phyloP scores from a whole-genome alignment of 2,113 vertebrate genomes.

The Oreochromis aureus region DNA sequence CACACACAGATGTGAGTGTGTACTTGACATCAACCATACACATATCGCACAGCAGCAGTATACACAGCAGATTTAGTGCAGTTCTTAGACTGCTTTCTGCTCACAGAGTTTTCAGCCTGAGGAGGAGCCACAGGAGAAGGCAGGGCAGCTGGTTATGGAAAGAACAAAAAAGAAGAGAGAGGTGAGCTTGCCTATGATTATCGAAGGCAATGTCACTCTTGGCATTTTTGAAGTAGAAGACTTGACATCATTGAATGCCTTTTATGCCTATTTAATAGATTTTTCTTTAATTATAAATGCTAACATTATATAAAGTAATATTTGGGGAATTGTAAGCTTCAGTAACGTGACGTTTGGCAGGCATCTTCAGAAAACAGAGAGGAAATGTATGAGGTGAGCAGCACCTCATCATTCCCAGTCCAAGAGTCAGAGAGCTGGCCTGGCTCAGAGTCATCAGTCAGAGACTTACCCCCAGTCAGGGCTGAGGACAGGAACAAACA shows the following conservation, averaged over 20 bases:
- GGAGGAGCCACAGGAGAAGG: constrained; percentile 6
- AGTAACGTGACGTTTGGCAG: neutral
- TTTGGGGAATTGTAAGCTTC: neutral
- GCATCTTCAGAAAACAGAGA: neutral
- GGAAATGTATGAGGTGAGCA: constrained; percentile 15
- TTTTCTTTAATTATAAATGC: neutral
- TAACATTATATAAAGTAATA: neutral
- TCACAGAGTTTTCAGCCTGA: constrained; percentile 20
- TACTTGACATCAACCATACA: neutral
- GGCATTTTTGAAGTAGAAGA: neutral
- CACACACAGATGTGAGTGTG: constrained; percentile 46
- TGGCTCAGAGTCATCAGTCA: neutral
- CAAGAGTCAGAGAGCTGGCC: neutral
- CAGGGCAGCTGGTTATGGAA: neutral
- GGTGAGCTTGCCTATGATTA: neutral
- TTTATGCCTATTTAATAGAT: neutral
- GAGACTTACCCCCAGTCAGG: neutral
- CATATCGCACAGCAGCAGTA: neutral
- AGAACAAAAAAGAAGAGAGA: constrained; percentile 1
- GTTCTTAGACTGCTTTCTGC: neutral
- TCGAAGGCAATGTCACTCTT: neutral
- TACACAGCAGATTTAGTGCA: neutral
- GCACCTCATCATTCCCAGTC: neutral
- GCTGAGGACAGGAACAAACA: neutral
- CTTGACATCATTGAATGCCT: neutral